Evolutionary conservation across 2,113 vertebrate species (phyloP), one percentile per base, ranked within the genome.

Genomic region (Orycteropus afer): DNA sequence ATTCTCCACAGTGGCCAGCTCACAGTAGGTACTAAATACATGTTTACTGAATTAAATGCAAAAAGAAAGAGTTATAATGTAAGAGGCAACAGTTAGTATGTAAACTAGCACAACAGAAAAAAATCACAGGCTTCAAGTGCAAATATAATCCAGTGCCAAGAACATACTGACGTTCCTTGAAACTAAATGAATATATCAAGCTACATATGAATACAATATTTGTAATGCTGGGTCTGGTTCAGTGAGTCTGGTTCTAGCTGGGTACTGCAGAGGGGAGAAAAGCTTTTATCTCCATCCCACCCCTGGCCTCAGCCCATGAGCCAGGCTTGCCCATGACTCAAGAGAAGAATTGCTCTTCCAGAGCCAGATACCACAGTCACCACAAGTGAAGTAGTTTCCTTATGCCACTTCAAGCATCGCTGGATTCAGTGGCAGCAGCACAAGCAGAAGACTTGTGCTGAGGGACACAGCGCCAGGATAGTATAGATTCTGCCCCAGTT

Each of bases 181-280:
- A 95, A 94, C 37, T 63, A 97, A 96, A 94, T 89, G 69, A 96
- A 86, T 95, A 78, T 89, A 92, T 92, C 40, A 45, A 94, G 63
- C 84, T 95, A 93, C 92, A 95, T 74, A 95, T 96, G 89, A 97
- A 93, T 91, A 89, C 47, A 91, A n/a, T 86, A 85, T 94, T 93
- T 93, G 86, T 94, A 86, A 91, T 65, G 69, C 57, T 81, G 87
- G 74, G 49, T 93, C 92, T 93, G 93, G 49, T 87, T 92, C 78
- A 78, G 53, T 57, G 25, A 94, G 37, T 86, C 82, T 96, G 84
- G 71, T 94, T 96, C 91, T 87, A 92, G 61, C 47, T 89, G 93
- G 87, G 78, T 59, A 71, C 55, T 77, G 22, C 63, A 91, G 76
- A 94, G 49, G 45, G 71, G 67, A 84, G 88, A 63, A 91, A 74